Evolutionary conservation across 2,113 vertebrate species (phyloP).

Genomic region (Polypterus senegalus): DNA sequence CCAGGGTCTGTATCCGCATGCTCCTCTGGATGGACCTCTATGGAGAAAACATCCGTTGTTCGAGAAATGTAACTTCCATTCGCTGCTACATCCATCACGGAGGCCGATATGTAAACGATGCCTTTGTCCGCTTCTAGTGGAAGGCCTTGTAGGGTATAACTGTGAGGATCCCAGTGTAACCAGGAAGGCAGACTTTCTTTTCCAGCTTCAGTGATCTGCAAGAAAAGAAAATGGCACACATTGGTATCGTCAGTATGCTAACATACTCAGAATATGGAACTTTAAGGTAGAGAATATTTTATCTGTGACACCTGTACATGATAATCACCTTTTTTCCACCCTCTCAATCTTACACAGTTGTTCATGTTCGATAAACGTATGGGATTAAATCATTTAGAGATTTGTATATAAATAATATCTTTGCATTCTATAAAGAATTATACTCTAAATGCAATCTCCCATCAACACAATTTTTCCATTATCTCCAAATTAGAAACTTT

Average conservation of each 20-base stretch:
- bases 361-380: too few relatives aligned
- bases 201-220: conserved; percentile 69
- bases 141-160: conserved; percentile 66
- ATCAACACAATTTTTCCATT: too few relatives aligned
- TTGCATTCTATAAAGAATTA: too few relatives aligned
- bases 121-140: conserved; percentile 86
- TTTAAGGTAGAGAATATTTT: too few relatives aligned
- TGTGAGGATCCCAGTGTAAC: conserved; percentile 72
- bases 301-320: too few relatives aligned
- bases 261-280: background rate
- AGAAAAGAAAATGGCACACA: conserved; percentile 9
- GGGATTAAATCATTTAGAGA: too few relatives aligned
- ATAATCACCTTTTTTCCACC: too few relatives aligned
- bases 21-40: conserved; percentile 88
- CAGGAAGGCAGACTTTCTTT: conserved; percentile 74
- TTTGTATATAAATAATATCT: too few relatives aligned
- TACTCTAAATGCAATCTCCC: too few relatives aligned
- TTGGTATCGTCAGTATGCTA: background rate
- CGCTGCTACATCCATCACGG: conserved; percentile 44
- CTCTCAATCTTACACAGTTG: too few relatives aligned
- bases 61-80: conserved; percentile 56
- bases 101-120: conserved; percentile 75
- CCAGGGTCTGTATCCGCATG: conserved; percentile 66
- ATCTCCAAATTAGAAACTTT: too few relatives aligned
- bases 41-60: conserved; percentile 69